Conservation (phyloP, 2,888 invertebrate species). For the Eueremaeus valkanovi region DNA sequence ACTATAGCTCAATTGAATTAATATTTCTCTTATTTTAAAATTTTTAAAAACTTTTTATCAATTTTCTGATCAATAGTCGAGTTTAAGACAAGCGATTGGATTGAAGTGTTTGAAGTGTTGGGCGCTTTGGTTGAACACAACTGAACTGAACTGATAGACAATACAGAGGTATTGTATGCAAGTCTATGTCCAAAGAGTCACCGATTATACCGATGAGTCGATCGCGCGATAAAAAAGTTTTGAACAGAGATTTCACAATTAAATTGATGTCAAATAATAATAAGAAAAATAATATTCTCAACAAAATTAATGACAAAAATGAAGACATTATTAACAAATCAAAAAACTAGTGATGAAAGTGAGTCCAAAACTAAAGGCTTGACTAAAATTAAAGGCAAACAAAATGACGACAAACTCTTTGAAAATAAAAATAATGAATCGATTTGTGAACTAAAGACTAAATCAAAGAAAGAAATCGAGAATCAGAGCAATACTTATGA, state of each 20-base stretch:
- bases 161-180: not conserved
- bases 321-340: not conserved
- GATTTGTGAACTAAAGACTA: not conserved
- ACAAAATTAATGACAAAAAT: not conserved
- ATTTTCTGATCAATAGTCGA: too few relatives aligned
- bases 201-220: not conserved
- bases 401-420: not conserved
- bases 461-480: not conserved
- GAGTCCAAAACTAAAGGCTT: not conserved
- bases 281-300: not conserved
- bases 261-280: not conserved
- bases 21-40: too few relatives aligned
- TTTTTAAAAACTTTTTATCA: too few relatives aligned
- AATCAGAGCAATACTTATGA: not conserved
- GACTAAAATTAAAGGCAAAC: not conserved
- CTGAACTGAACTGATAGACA: slow-evolving; percentile 3
- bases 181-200: not conserved
- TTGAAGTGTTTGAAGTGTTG: too few relatives aligned
- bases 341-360: not conserved
- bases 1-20: too few relatives aligned
- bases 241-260: not conserved
- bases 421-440: too few relatives aligned
- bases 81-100: too few relatives aligned
- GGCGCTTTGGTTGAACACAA: too few relatives aligned
- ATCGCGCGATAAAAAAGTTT: not conserved